phyloP scores from a whole-genome alignment of 2,888 invertebrate species.

The Nomada goodeniana region DNA sequence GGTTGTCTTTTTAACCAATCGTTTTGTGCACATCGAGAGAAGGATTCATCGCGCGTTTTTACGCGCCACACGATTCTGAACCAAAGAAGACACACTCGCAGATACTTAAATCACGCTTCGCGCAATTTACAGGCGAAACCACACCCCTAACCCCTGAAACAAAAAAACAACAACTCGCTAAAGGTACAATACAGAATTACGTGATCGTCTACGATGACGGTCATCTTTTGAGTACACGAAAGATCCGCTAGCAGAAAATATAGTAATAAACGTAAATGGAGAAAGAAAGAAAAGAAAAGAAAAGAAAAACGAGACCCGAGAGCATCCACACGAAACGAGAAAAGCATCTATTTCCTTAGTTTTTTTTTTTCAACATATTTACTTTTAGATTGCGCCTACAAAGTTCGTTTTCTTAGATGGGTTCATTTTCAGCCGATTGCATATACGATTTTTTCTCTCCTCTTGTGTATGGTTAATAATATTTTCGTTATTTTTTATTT shows the following conservation, averaged over 20 bases:
- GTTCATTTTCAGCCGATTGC: conserved; percentile 58
- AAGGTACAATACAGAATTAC: background rate
- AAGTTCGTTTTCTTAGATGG: conserved; percentile 50
- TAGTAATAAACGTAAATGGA: no score
- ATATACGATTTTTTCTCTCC: conserved; percentile 61
- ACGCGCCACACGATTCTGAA: conserved; percentile 48
- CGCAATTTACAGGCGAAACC: conserved; percentile 17
- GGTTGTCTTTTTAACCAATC: background rate
- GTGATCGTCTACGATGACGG: background rate
- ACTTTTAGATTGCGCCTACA: conserved; percentile 46
- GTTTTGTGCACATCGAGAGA: background rate
- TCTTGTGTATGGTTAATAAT: conserved; percentile 47
- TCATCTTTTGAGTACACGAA: conserved; percentile 10
- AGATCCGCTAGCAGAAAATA: conserved; percentile 15
- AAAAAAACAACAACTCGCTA: conserved; percentile 10
- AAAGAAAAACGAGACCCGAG: conserved; percentile 26
- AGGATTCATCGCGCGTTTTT: background rate
- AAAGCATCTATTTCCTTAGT: conserved; percentile 34
- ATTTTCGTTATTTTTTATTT: conserved; percentile 35
- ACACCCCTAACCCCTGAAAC: conserved; percentile 5
- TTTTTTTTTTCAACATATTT: conserved; percentile 17
- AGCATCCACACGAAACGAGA: conserved; percentile 57
- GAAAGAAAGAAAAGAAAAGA: background rate
- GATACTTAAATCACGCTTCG: conserved; percentile 54
- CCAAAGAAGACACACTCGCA: conserved; percentile 57